Conservation (phyloP, 2,888 invertebrate species). For the Dryobotodes eremita region DNA sequence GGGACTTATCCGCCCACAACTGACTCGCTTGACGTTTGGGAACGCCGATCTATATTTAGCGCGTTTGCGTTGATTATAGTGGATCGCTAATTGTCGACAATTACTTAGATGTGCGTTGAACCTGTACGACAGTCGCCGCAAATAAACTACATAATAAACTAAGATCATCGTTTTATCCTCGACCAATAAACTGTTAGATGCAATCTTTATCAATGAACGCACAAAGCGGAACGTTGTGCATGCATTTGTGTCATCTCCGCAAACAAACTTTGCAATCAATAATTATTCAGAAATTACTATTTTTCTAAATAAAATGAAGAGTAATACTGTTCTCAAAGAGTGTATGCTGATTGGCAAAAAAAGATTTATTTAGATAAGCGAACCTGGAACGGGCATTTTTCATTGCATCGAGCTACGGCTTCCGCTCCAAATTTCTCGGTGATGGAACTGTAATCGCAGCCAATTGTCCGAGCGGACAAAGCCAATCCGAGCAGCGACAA, state of each 20-base stretch:
- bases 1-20: conserved; percentile 39
- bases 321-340: not conserved
- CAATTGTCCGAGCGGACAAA: conserved; percentile 90
- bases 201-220: conserved; percentile 73
- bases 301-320: not conserved
- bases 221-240: conserved; percentile 44
- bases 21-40: conserved; percentile 61
- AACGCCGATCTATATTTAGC: conserved; percentile 85
- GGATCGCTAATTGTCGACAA: conserved; percentile 88
- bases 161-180: conserved; percentile 70
- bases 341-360: conserved; percentile 22
- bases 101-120: conserved; percentile 89
- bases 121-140: conserved; percentile 79
- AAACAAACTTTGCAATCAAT: conserved; percentile 32
- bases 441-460: conserved; percentile 90
- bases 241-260: conserved; percentile 41
- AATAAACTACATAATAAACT: conserved; percentile 73
- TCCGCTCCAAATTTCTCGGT: conserved; percentile 90
- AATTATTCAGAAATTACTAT: not conserved
- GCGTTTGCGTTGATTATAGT: conserved; percentile 82
- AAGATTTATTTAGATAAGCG: conserved; percentile 60
- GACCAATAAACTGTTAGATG: conserved; percentile 73
- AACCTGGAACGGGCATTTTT: conserved; percentile 90
- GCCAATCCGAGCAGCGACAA: conserved; percentile 90
- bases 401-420: conserved; percentile 88